Evolutionary conservation across 2,113 vertebrate genomes (phyloP), one percentile per base, ranked within the genome.

Genomic region (Euleptes europaea): DNA sequence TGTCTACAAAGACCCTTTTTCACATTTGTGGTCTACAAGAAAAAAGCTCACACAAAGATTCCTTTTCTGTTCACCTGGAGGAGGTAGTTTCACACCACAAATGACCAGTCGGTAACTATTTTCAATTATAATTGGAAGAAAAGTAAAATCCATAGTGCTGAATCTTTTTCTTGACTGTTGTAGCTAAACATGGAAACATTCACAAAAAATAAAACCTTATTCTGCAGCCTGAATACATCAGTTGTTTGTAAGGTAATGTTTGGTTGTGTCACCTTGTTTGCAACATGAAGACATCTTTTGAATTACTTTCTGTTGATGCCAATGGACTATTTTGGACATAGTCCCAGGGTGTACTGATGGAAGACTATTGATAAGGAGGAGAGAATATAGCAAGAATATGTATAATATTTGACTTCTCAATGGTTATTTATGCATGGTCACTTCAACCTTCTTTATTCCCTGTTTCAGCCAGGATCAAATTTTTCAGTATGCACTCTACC

Each of bases 301-400:
- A 66, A 69, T 80, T n/a, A 31, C 42, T 49, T 69, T 19, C 21
- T 17, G 3, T 69, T 49, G 63, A 23, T 7, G 14, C 35, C 57
- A 51, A n/a, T n/a, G 33, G 33, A 63, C 54, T 60, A 47, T 10
- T 4, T n/a, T 80, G 40, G 31, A 67, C n/a, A 6, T 67, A 69
- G 15, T 35, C 63, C 63, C 12, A 17, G 19, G 9, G 54, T 38
- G 21, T 26, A 26, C 21, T 78, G 40, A 21, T 33, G 19, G 8
- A 23, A 23, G 71, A 83, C 77, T 82, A 33, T 83, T 88, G 78
- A 31, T 83, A 60, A 88, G 79, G 2, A 57, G 28, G 0, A 38
- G 44, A 86, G 60, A 81, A 80, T 80, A 85, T 35, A 42, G 38
- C 57, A 49, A 80, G 54, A 31, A 86, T 92, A 86, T 35, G 12